A percentile compares a stretch with the other conserved stretches of the same genome.
Evolutionary conservation across 1,140 invertebrate species (phyloP).

Genomic region (Hylaeus volcanicus): DNA sequence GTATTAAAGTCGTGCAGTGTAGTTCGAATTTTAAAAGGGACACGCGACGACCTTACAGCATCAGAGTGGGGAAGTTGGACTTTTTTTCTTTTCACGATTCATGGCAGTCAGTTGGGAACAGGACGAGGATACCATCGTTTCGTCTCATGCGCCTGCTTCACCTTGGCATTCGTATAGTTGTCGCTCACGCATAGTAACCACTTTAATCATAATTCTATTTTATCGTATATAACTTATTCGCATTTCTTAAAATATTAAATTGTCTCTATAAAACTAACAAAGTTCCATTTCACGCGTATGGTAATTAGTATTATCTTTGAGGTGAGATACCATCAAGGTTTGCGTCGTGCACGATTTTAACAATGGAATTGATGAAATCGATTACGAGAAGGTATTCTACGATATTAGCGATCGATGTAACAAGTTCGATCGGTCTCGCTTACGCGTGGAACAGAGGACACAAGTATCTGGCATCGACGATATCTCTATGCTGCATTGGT

Average conservation of each 20-base stretch:
- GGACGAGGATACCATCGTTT: slow-evolving; percentile 12
- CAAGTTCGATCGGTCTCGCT: background rate
- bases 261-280: too few species aligned
- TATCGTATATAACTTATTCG: too few species aligned
- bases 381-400: slow-evolving; percentile 13
- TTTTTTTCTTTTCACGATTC: slow-evolving; percentile 35
- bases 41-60: background rate
- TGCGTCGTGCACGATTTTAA: background rate
- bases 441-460: slow-evolving; percentile 37
- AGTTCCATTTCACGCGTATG: too few species aligned
- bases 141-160: background rate
- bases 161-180: background rate
- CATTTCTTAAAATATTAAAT: too few species aligned
- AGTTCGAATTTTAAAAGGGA: slow-evolving; percentile 33
- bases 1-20: background rate
- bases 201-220: background rate
- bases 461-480: background rate
- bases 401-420: background rate
- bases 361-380: slow-evolving; percentile 8
- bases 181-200: background rate
- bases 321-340: background rate
- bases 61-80: slow-evolving; percentile 20
- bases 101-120: slow-evolving; percentile 30
- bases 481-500: slow-evolving; percentile 47
- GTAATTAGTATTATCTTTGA: background rate